Base-by-base conservation (phyloP, 35 echinoderm and acorn worm species). In the Heliocidaris tuberculata region DNA sequence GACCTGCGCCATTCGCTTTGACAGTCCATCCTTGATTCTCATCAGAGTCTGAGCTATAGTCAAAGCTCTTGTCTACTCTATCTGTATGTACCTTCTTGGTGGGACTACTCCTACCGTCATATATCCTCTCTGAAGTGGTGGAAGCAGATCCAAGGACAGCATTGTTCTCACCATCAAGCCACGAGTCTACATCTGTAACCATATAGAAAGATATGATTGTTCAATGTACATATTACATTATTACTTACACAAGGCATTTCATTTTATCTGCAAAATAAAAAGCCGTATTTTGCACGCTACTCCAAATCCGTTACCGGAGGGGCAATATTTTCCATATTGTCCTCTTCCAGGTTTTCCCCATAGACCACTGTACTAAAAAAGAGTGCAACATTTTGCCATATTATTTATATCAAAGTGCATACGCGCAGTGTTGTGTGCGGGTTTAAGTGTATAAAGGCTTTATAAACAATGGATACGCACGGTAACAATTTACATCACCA, bases 101-200 rank as follows among this genome's bases (percentile, higher is more conserved):
- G 4, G 97, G 97, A 88, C 97, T 98, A 90, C 97, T 98, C 24
- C 97, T 88, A 15, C 97, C 97, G 50, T 98, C 95, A 85, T 98
- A 98, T 13, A 98, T 98, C 90, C 97, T 93, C 86, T 98, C 97
- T 94, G 97, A 98, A 24, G 96, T 97, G 3, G 97, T 97, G 15
- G 96, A 95, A 13, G 97, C 97, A 88, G 97, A 98, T 16, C 97
- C 97, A 30, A 95, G 59, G 10, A 86, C 78, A 31, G 85, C 88
- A 87, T 95, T 95, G 88, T 98, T 98, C 13, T 96, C 94, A 13
- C 97, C 97, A 98, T 98, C 97, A 12, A 98, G 91, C 97, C 97
- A 98, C 0, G 97, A 98, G 88, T 98, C 97, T 24, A 91, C 59
- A 94, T 98, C 96, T 97, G 60, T 24, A 35, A 52, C 24, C 17